Percentiles rank a stretch among this genome's conserved stretches.
phyloP scores from a whole-genome alignment of 2,113 vertebrate genomes.

The Tringa solitaria region DNA sequence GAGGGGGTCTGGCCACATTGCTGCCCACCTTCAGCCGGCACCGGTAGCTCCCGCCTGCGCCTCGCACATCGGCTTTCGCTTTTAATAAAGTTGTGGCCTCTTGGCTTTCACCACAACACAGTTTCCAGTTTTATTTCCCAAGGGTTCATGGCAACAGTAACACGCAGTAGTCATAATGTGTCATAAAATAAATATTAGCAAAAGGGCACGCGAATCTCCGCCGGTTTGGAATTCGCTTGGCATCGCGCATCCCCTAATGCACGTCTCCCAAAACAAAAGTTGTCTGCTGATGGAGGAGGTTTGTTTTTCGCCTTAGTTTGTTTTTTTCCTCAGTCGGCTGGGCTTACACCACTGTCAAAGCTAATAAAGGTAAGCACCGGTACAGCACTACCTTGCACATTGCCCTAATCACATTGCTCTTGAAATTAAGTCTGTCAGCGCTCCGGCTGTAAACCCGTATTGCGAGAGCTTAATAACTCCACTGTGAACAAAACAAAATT shows the following conservation, averaged over 20 bases:
- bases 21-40: fast-evolving
- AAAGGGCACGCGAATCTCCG: background rate
- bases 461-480: conserved; percentile 60
- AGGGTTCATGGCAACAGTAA: conserved; percentile 41
- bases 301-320: background rate
- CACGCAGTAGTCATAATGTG: conserved; percentile 41
- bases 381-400: background rate
- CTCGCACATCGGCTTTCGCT: background rate
- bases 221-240: conserved; percentile 6
- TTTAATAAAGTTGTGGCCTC: conserved; percentile 68
- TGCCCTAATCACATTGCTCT: conserved; percentile 27
- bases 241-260: background rate
- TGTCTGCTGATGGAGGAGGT: background rate
- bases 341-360: conserved; percentile 7
- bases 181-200: conserved; percentile 69
- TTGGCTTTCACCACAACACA: conserved; percentile 38
- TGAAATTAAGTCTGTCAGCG: conserved; percentile 47
- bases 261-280: background rate
- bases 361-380: conserved; percentile 54
- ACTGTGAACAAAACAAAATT: conserved; percentile 73
- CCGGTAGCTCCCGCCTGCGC: background rate
- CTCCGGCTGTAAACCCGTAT: conserved; percentile 37
- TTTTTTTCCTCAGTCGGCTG: background rate
- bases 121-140: conserved; percentile 66
- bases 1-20: background rate